Evolutionary conservation across 2,888 invertebrate genomes (phyloP).

Genomic region (Polymixis lichenea): DNA sequence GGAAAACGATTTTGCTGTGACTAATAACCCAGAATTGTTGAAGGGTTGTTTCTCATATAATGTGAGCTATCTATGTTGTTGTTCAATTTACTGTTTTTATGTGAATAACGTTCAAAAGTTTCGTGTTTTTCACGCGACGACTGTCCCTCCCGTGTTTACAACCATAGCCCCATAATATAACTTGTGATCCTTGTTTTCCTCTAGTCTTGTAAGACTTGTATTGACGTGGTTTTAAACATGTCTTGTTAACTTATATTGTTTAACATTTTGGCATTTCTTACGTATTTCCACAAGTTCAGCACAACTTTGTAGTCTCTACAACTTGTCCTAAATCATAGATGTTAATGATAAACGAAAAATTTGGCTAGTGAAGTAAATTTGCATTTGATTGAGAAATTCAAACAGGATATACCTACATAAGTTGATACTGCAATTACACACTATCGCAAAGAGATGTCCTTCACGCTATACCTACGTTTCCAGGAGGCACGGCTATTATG

Average conservation of each 20-base stretch:
- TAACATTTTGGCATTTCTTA: neutral
- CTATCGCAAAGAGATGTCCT: no score
- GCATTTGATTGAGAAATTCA: no score
- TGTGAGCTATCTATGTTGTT: conserved; percentile 26
- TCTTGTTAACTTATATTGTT: neutral
- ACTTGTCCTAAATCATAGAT: no score
- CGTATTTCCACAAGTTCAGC: neutral
- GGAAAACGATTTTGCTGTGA: conserved; percentile 73
- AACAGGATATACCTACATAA: neutral
- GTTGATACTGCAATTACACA: neutral
- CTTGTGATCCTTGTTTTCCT: neutral
- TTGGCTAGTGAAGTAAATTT: no score
- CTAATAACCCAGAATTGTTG: conserved; percentile 51
- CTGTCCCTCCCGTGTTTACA: neutral
- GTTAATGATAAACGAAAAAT: no score
- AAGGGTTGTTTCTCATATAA: conserved; percentile 38
- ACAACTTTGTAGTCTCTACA: neutral
- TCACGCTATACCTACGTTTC: neutral
- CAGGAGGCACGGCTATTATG: neutral
- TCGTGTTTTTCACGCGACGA: neutral
- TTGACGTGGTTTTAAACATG: neutral
- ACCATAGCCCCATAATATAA: neutral
- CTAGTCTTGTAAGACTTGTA: neutral
- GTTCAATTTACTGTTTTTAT: conserved; percentile 13
- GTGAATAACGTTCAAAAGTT: conserved; percentile 4